Conservation (phyloP, 2,113 vertebrate genomes). For the Hiodon tergisus region DNA sequence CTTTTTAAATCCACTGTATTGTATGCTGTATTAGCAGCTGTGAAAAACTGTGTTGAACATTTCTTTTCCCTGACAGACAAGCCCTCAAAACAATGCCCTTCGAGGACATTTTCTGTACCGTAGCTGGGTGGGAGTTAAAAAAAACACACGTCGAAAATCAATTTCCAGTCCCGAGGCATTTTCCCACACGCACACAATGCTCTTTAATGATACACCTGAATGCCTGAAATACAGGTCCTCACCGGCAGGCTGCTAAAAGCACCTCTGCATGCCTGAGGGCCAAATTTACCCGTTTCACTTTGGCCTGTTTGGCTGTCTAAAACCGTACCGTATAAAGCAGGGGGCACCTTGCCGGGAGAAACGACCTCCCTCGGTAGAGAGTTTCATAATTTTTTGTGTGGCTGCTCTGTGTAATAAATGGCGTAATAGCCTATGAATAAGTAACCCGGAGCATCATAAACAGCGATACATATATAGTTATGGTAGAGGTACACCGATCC, state of each 20-base stretch:
- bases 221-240: slow-evolving; percentile 12
- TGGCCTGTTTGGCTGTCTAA: slow-evolving; percentile 29
- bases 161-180: slow-evolving; percentile 30
- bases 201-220: slow-evolving; percentile 19
- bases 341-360: slow-evolving; percentile 79
- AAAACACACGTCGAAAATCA: slow-evolving; percentile 10
- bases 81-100: slow-evolving; percentile 19
- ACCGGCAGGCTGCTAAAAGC: neutral
- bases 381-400: slow-evolving; percentile 80
- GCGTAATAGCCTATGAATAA: slow-evolving; percentile 74
- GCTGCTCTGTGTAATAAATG: slow-evolving; percentile 77
- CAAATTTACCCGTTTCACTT: neutral
- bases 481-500: neutral
- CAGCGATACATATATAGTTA: slow-evolving; percentile 50
- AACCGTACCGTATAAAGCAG: slow-evolving; percentile 57
- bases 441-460: slow-evolving; percentile 71
- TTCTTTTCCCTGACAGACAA: neutral
- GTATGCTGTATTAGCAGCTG: neutral
- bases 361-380: slow-evolving; percentile 75
- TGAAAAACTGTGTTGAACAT: neutral
- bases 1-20: too few species aligned
- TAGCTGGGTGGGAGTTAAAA: slow-evolving; percentile 22
- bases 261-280: neutral
- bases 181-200: too few species aligned
- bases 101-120: slow-evolving; percentile 24